Evolutionary conservation across 2,113 vertebrate genomes (phyloP), one percentile per base, ranked within the genome.

Genomic region (Strigops habroptila): DNA sequence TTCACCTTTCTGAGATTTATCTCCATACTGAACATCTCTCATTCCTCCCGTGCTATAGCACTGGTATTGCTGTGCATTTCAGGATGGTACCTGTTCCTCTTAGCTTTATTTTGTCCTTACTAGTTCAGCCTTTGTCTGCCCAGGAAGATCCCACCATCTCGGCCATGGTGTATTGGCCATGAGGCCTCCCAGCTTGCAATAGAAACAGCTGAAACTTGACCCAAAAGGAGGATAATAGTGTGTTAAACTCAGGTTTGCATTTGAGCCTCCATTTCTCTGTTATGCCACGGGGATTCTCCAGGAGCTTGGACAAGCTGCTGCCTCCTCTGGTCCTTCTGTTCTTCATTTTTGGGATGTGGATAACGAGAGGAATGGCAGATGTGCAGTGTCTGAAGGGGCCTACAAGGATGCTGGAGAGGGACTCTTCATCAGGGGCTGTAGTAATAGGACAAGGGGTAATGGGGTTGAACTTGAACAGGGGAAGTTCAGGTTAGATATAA

Each of bases 301-400:
- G 14, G 77, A 41, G 74, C 48, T 37, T 30, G 63, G 49, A 16
- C 18, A 14, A 76, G 57, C 89, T 21, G 33, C 69, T 80, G n/a
- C 30, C 43, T 57, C 51, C 63, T 15, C 18, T 31, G 33, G 7
- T 35, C 27, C 21, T 5, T 65, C 60, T 1, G 3, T n/a, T 17
- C 18, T 43, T 31, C 62, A 0, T 41, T n/a, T 60, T 15, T 25
- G 63, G 33, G 76, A 0, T 30, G 74, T n/a, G 11, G 59, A 15
- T 75, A 8, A n/a, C 0, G 8, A 15, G 37, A 1, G 44, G 2
- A 1, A 1, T 12, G 74, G 74, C 41, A 22, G 44, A 8, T 4
- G 23, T 18, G 2, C 24, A 19, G 30, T 59, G 23, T 59, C 57
- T 35, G 57, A 16, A 59, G 33, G 33, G 55, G 22, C 21, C 17